These are phyloP conservation scores for Orientallactaga sibirica DNA, from an alignment of 2,797 vertebrate species.

Conservation along the genomic window DNA sequence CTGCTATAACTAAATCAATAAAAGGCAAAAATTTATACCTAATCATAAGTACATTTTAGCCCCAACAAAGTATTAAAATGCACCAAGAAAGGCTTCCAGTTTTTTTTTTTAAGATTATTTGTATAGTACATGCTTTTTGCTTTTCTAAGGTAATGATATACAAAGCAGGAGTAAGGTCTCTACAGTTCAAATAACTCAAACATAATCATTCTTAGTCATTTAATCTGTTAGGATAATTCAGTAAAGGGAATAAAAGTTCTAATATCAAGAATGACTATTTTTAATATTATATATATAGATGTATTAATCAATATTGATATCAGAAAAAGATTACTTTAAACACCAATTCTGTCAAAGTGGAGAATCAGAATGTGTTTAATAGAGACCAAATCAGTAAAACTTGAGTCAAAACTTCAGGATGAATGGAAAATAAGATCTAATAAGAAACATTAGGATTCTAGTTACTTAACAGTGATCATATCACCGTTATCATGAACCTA, in stretches of 20 bases:
- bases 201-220: neutral
- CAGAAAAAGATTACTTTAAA: neutral
- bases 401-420: neutral
- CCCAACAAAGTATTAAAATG: conserved; percentile 23
- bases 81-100: neutral
- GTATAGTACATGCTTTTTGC: neutral
- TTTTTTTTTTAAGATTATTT: neutral
- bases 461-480: neutral
- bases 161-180: neutral
- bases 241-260: neutral
- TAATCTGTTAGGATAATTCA: neutral
- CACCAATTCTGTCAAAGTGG: neutral
- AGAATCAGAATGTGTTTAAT: neutral
- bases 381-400: neutral
- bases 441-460: neutral
- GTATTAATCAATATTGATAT: neutral
- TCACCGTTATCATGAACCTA: conserved; percentile 7
- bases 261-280: neutral
- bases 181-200: conserved; percentile 5
- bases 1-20: neutral
- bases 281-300: neutral
- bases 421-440: neutral
- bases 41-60: neutral
- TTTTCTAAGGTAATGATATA: neutral
- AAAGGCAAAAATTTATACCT: neutral